These are phyloP conservation scores for Tokudaia muenninki DNA, from an alignment of 2,797 vertebrate species.

Conservation along the genomic window DNA sequence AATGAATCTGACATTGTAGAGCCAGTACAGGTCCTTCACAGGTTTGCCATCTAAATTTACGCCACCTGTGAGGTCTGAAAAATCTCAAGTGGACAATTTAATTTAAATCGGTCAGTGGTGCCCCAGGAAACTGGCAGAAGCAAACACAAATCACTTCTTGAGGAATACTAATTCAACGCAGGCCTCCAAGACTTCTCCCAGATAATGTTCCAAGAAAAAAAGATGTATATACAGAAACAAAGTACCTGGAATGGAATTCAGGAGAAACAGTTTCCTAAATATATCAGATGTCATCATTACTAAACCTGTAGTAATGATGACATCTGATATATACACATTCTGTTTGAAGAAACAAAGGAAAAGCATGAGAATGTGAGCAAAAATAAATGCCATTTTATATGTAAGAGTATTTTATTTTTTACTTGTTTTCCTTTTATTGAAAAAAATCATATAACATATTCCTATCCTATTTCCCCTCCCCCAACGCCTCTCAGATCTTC, in stretches of 20 bases:
- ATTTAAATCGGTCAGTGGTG: slow-evolving; percentile 72
- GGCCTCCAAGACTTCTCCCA: slow-evolving; percentile 61
- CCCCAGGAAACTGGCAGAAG: slow-evolving; percentile 79
- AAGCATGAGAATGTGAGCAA: slow-evolving; percentile 13
- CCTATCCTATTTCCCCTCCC: background rate
- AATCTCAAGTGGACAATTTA: slow-evolving; percentile 74
- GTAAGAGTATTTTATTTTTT: background rate
- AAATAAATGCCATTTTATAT: background rate
- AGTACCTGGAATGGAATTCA: slow-evolving; percentile 52
- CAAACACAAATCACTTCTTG: slow-evolving; percentile 67
- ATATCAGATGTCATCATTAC: slow-evolving; percentile 5
- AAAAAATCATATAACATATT: background rate
- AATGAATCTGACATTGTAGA: background rate
- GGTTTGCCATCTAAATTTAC: slow-evolving; percentile 65
- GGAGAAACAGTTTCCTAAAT: slow-evolving; percentile 18
- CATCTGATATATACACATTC: background rate
- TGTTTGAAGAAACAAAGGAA: slow-evolving; percentile 34
- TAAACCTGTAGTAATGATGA: background rate
- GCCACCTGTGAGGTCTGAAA: slow-evolving; percentile 78
- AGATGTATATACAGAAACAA: slow-evolving; percentile 22
- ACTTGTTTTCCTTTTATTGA: background rate
- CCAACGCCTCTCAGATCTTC: background rate
- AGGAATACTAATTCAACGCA: slow-evolving; percentile 75
- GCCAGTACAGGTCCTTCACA: slow-evolving; percentile 32
- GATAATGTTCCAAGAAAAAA: slow-evolving; percentile 51